Percentiles rank a stretch among this genome's conserved stretches.
Evolutionary conservation across 2,888 invertebrate genomes (phyloP).

Genomic region (Tenthredo mesomela): DNA sequence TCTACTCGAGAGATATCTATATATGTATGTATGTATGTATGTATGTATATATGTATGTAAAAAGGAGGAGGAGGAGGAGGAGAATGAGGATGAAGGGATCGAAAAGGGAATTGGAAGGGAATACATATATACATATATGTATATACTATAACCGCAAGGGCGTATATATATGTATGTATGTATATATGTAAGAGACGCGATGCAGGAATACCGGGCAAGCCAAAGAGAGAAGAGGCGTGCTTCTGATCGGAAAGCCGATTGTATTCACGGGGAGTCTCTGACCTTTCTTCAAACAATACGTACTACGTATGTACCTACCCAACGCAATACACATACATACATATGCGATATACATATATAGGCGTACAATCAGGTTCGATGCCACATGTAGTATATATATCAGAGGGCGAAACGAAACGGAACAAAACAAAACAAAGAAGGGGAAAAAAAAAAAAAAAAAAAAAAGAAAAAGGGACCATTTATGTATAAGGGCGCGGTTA

Average conservation of each 20-base stretch:
- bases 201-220: neutral
- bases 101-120: neutral
- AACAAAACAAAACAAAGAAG: neutral
- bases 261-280: conserved; percentile 47
- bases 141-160: neutral
- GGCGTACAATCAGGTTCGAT: conserved; percentile 8
- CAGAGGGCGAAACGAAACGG: neutral
- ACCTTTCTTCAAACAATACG: conserved; percentile 46
- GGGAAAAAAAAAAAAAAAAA: neutral
- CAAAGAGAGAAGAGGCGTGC: conserved; percentile 38
- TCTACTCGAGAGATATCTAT: neutral
- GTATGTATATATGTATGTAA: neutral
- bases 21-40: neutral
- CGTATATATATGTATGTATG: neutral
- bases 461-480: neutral
- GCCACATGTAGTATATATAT: neutral
- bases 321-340: neutral
- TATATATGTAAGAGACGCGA: neutral
- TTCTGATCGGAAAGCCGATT: conserved; percentile 50
- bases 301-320: neutral
- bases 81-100: neutral
- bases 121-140: neutral
- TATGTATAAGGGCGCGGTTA: conserved; percentile 20
- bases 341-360: neutral
- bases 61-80: neutral